Percentiles rank a stretch among this genome's conserved stretches.
These are phyloP conservation scores for Apodemia hepburni DNA, from an alignment of 2,888 invertebrate genomes.

Conservation along the genomic window DNA sequence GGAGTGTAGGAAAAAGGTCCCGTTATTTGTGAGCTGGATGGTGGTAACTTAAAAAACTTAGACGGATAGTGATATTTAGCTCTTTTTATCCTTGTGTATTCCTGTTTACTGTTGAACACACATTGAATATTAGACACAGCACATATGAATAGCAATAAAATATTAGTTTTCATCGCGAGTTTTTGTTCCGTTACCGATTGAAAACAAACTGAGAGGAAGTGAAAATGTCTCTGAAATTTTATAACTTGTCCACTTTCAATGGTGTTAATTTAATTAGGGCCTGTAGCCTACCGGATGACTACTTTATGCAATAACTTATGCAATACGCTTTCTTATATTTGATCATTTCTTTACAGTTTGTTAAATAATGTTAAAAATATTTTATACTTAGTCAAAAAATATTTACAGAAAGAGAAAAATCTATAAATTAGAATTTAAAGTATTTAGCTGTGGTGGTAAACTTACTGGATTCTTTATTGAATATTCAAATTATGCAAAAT, in stretches of 20 bases:
- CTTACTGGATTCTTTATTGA: no score
- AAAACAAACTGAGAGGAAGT: constrained; percentile 58
- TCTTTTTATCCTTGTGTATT: constrained; percentile 50
- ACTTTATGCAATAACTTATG: constrained; percentile 39
- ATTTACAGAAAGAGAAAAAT: no score
- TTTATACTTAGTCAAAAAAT: neutral
- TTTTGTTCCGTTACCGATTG: constrained; percentile 11
- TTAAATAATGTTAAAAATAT: neutral
- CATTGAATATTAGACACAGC: constrained; percentile 40
- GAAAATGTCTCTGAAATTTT: constrained; percentile 48
- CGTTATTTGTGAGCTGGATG: constrained; percentile 40
- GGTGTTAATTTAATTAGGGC: constrained; percentile 64
- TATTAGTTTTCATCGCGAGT: constrained; percentile 13
- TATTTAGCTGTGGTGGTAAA: no score
- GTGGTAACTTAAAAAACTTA: constrained; percentile 53
- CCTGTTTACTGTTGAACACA: constrained; percentile 34
- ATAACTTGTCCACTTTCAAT: constrained; percentile 67
- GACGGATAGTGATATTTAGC: constrained; percentile 56
- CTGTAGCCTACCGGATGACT: constrained; percentile 32
- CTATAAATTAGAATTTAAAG: no score
- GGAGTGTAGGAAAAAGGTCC: constrained; percentile 58
- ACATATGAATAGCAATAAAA: constrained; percentile 37
- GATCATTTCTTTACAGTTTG: neutral
- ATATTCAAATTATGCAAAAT: no score
- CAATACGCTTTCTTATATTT: constrained; percentile 34